Conservation (phyloP, 2,113 vertebrate species). For the Urocynchramus pylzowi region DNA sequence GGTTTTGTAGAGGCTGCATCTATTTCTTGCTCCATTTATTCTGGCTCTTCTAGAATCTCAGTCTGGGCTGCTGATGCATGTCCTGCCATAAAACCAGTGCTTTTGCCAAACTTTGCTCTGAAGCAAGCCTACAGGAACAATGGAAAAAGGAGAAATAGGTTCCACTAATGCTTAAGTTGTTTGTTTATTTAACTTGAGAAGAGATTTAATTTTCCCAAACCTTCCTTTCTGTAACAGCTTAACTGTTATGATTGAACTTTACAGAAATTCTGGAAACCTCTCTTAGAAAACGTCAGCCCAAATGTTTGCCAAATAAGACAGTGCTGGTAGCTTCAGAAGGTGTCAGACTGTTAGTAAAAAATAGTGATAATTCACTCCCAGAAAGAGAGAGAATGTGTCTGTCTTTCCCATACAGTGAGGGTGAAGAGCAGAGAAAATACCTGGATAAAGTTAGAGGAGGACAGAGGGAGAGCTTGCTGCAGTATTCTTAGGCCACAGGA, state of each 20-base stretch:
- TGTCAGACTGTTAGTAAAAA: neutral
- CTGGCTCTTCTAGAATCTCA: neutral
- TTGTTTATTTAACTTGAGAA: conserved; percentile 2
- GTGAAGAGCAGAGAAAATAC: neutral
- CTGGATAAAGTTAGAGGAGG: neutral
- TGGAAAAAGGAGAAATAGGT: neutral
- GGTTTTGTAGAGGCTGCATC: too few relatives aligned
- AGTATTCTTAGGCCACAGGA: neutral
- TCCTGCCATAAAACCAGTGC: neutral
- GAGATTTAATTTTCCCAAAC: neutral
- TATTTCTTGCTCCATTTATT: neutral
- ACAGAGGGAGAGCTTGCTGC: neutral
- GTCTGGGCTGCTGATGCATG: neutral
- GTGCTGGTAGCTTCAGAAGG: neutral
- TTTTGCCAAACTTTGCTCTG: neutral
- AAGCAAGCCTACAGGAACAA: neutral
- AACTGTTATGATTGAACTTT: neutral
- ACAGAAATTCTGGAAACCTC: neutral
- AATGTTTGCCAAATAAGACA: neutral
- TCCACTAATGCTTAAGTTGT: neutral
- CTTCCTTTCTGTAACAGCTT: neutral
- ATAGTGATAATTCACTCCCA: neutral
- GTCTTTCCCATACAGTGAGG: neutral
- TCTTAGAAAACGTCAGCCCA: neutral
- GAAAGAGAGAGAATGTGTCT: neutral